A percentile compares a stretch with the other conserved stretches of the same genome.
Evolutionary conservation across 2,888 invertebrate genomes (phyloP).

Genomic region (Abrostola tripartita): DNA sequence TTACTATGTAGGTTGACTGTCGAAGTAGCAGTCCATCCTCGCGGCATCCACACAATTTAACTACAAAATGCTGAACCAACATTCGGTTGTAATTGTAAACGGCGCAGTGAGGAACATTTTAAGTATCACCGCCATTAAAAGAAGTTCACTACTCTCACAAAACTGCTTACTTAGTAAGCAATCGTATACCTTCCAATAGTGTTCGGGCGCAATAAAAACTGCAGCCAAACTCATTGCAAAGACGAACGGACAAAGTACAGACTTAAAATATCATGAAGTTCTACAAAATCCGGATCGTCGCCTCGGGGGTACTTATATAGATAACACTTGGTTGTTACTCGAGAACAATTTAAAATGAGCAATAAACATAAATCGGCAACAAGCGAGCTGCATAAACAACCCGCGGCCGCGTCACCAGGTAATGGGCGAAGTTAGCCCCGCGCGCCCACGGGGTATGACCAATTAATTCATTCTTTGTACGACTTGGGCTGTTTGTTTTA

Average conservation of each 20-base stretch:
- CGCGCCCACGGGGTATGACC: neutral
- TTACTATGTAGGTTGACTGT: neutral
- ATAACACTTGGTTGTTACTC: conserved; percentile 55
- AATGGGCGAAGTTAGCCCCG: conserved; percentile 13
- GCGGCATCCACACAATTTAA: conserved; percentile 1
- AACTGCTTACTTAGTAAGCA: conserved; percentile 36
- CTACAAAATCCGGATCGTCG: conserved; percentile 48
- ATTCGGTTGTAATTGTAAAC: conserved; percentile 1
- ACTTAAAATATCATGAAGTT: conserved; percentile 44
- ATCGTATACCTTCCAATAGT: conserved; percentile 41
- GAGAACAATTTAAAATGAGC: conserved; percentile 61
- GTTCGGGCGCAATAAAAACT: conserved; percentile 46
- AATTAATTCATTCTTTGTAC: conserved; percentile 2
- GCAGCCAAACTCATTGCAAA: conserved; percentile 25
- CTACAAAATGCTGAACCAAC: neutral
- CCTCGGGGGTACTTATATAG: conserved; percentile 55
- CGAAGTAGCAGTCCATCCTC: neutral
- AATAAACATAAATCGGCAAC: conserved; percentile 63
- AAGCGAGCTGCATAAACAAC: conserved; percentile 54
- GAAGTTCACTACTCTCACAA: neutral
- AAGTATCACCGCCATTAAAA: conserved; percentile 4
- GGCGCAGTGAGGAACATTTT: neutral
- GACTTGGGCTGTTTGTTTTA: neutral
- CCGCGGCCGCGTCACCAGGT: conserved; percentile 28
- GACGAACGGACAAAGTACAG: conserved; percentile 35